Evolutionary conservation across 2,888 invertebrate species (phyloP).

Genomic region (Orchesellides sinensis): DNA sequence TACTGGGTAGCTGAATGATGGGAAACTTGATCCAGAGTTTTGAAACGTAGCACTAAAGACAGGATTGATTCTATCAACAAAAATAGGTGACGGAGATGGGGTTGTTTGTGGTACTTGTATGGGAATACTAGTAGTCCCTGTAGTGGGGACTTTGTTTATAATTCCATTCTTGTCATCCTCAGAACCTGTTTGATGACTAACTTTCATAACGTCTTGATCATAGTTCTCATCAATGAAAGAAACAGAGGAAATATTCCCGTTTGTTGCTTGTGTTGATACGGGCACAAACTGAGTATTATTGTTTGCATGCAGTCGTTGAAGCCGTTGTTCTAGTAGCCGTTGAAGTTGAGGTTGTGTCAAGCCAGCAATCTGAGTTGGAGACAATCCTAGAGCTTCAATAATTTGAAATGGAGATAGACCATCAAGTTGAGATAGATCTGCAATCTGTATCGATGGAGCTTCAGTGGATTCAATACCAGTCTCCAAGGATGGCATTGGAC

Average conservation of each 20-base stretch:
- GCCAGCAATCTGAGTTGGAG: too few relatives aligned
- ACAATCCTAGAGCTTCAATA: too few relatives aligned
- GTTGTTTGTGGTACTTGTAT: slow-evolving; percentile 27
- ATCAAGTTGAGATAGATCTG: slow-evolving; percentile 8
- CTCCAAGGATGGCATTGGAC: too few relatives aligned
- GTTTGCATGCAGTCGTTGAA: background rate
- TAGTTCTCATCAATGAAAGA: slow-evolving; percentile 9
- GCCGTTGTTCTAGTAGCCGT: background rate
- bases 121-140: slow-evolving; percentile 13
- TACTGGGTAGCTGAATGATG: too few relatives aligned
- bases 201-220: background rate
- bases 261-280: slow-evolving; percentile 3
- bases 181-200: slow-evolving; percentile 12
- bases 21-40: too few relatives aligned
- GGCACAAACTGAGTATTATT: slow-evolving; percentile 41
- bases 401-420: too few relatives aligned
- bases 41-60: too few relatives aligned
- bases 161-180: slow-evolving; percentile 32
- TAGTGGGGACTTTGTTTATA: slow-evolving; percentile 27
- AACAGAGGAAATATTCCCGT: slow-evolving; percentile 27
- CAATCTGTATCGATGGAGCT: too few relatives aligned
- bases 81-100: slow-evolving; percentile 34
- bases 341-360: background rate
- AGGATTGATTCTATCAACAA: too few relatives aligned
- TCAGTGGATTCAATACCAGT: too few relatives aligned